Base-by-base conservation (phyloP, 2,797 vertebrate genomes). In the Crypturellus tataupa region DNA sequence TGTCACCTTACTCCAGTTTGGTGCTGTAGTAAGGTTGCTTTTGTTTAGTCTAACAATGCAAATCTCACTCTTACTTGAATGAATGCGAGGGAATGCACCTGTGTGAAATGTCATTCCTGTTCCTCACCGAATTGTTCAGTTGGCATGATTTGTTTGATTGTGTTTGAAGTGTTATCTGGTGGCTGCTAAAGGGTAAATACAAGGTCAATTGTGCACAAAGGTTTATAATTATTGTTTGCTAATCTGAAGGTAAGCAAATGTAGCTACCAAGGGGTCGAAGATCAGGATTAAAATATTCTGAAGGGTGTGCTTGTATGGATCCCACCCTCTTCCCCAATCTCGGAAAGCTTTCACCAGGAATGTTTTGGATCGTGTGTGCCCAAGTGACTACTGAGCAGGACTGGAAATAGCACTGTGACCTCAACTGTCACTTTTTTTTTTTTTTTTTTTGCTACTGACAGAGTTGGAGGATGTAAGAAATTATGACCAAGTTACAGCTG, bases 151-250 rank as follows among this genome's bases (percentile, higher is more conserved):
- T 27, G 56, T 77, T 79, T 79, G 60, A 2, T 59, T 92, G 21
- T 80, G 42, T 87, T 78, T 60, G 65, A 78, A 81, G 73, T 56
- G 53, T 73, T 95, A 86, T 75, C 47, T 29, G 5, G 18, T 59
- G 80, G 27, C 42, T 40, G 29, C 44, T 68, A 70, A 63, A 90
- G 67, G 56, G 63, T 78, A 75, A 73, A 13, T 89, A 46, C 9
- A 51, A 80, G 59, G 44, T 64, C 83, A 75, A 35, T 37, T 70
- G 24, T 2, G 4, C 62, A 72, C 49, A 90, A 76, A 86, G 83
- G 77, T 77, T 90, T 95, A 44, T 88, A 87, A 85, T 73, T 47
- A 24, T 60, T 46, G 58, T 80, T 87, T 80, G 60, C 47, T 89
- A 42, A 90, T 84, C 73, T 70, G 27, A 76, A 90, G 11, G 47